Evolutionary conservation across 2,797 vertebrate species (phyloP), one percentile per base, ranked within the genome.

Genomic region (Pangasius sanitwongsei): DNA sequence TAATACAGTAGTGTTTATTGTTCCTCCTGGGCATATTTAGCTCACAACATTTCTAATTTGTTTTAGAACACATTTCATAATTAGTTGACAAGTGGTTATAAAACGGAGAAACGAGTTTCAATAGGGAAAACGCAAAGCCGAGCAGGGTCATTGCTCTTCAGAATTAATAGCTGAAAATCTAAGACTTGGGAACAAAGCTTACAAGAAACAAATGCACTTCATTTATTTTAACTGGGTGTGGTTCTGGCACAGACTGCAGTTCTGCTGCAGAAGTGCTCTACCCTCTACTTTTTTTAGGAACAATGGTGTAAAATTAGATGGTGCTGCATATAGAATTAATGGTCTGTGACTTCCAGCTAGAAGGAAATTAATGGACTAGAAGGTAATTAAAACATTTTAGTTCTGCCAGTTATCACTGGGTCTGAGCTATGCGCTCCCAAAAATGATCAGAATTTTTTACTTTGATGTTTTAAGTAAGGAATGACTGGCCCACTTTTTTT

Each of bases 51-150:
- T 67, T 84, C 72, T 77, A 59, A 78, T 48, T 85, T 74, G 69
- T 75, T 78, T 59, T 69, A 89, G 75, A 77, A 72, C 31, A 55
- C 4, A 13, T 82, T 86, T 63, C 23, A 63, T 86, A 59, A 88
- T 88, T 59, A 72, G 61, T 72, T 67, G 53, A 70, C 9, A 23
- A 41, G 18, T 83, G 69, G 80, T 74, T 74, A 74, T 59, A 74
- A 53, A 48, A 41, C 53, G 41, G 77, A 78, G 83, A 7, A 82
- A 70, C 12, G 15, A 61, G 80, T 16, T 41, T 18, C 23, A 67
- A 12, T 50, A 69, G 25, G 41, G 20, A 84, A 75, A 84, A 59
- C 23, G 5, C 31, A 82, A 82, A 41, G 41, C 50, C 34, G 75
- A 53, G 15, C 13, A 55, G 77, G 15, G 53, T 20, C 53, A 23